Percentiles rank a stretch among this genome's conserved stretches.
Conservation (phyloP, 2,797 vertebrate genomes). For the Fistularia tabacaria region DNA sequence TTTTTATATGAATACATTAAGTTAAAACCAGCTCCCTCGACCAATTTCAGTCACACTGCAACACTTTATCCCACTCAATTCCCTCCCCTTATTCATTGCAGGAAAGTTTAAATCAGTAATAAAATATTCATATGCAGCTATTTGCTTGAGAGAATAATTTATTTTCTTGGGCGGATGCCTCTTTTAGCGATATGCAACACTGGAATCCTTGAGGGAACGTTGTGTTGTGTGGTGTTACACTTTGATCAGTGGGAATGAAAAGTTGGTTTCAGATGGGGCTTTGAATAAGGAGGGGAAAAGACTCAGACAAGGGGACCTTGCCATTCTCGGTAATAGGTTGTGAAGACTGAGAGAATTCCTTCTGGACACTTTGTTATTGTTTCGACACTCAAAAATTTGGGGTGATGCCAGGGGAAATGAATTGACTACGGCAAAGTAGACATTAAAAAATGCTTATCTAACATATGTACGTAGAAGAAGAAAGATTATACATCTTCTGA, state of each 20-base stretch:
- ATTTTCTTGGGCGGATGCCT: conserved; percentile 71
- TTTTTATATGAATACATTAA: conserved; percentile 67
- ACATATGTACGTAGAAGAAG: too few relatives aligned
- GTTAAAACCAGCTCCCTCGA: conserved; percentile 30
- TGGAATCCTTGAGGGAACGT: conserved; percentile 62
- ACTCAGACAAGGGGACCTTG: conserved; percentile 63
- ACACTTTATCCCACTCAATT: conserved; percentile 49
- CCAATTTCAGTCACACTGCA: conserved; percentile 30
- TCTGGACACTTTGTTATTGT: conserved; percentile 64
- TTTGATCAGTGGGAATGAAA: conserved; percentile 74
- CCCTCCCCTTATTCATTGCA: conserved; percentile 53
- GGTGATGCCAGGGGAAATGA: conserved; percentile 28
- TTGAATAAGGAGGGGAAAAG: conserved; percentile 47
- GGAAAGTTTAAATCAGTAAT: conserved; percentile 69
- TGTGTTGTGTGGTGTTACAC: conserved; percentile 59
- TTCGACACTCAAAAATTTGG: conserved; percentile 47
- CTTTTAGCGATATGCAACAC: conserved; percentile 65
- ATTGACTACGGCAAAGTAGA: conserved; percentile 21
- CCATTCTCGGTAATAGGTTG: conserved; percentile 68
- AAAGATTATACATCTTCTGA: too few relatives aligned
- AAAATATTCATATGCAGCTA: conserved; percentile 76
- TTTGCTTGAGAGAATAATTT: conserved; percentile 78
- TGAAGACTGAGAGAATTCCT: conserved; percentile 62
- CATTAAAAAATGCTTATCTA: conserved; percentile 33
- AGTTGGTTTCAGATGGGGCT: conserved; percentile 67